Conservation (phyloP, 2,888 invertebrate genomes). For the Galerucella calmariensis region DNA sequence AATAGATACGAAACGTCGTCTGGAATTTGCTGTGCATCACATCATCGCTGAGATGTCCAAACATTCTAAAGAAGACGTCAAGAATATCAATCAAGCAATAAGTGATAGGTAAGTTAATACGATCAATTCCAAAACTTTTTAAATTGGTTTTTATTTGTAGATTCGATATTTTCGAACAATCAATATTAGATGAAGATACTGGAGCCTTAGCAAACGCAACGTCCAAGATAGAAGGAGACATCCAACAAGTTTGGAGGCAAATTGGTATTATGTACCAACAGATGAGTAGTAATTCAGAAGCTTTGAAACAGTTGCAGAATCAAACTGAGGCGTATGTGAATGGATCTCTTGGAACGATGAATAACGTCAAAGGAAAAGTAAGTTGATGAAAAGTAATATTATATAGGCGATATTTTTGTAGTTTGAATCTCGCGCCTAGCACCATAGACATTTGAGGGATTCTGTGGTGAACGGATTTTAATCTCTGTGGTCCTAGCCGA, state of each 20-base stretch:
- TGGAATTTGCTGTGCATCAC: conserved; percentile 87
- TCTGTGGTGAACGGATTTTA: no score
- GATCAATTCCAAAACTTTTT: no score
- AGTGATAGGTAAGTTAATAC: conserved; percentile 67
- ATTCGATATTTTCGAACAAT: conserved; percentile 76
- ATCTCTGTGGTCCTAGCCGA: no score
- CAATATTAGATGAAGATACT: conserved; percentile 78
- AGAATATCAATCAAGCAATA: conserved; percentile 74
- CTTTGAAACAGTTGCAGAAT: conserved; percentile 80
- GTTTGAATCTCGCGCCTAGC: no score
- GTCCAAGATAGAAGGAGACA: conserved; percentile 80
- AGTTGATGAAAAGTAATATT: neutral
- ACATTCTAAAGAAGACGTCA: conserved; percentile 73
- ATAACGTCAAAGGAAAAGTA: conserved; percentile 81
- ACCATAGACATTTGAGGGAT: no score
- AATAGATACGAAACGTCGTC: conserved; percentile 82
- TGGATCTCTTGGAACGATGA: conserved; percentile 80
- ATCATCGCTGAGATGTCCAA: conserved; percentile 81
- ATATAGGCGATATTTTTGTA: no score
- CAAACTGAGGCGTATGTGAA: conserved; percentile 85
- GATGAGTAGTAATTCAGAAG: conserved; percentile 78
- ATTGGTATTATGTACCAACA: conserved; percentile 90
- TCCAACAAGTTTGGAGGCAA: conserved; percentile 89
- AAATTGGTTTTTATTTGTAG: conserved; percentile 57
- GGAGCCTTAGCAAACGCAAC: conserved; percentile 80